Evolutionary conservation across 2,797 vertebrate genomes (phyloP).

Genomic region (Gymnothorax javanicus): DNA sequence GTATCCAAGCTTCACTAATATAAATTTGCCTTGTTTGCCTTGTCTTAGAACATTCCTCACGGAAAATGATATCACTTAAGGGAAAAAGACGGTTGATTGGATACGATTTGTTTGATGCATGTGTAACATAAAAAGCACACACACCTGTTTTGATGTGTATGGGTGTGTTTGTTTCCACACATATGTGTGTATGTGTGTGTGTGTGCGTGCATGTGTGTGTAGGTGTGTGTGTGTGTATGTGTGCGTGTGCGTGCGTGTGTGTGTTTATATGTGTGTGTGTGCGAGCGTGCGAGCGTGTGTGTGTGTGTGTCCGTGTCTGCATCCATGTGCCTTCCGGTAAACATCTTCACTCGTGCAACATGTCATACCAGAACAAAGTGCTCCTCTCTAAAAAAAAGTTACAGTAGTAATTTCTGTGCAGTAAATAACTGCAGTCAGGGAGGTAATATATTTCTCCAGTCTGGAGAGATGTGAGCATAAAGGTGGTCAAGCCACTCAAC

Average conservation of each 20-base stretch:
- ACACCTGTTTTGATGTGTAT: neutral
- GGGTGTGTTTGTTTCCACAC: neutral
- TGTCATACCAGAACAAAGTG: neutral
- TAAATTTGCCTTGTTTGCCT: neutral
- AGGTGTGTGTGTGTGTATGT: neutral
- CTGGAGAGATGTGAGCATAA: neutral
- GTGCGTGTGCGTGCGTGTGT: no score
- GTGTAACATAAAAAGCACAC: neutral
- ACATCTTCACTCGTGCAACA: neutral
- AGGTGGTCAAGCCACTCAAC: neutral
- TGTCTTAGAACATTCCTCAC: neutral
- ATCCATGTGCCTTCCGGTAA: no score
- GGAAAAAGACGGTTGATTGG: neutral
- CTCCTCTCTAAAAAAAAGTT: neutral
- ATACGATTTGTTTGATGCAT: neutral
- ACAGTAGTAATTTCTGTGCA: neutral
- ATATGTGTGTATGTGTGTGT: neutral
- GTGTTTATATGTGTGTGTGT: neutral
- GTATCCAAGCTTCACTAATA: neutral
- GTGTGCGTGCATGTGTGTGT: neutral
- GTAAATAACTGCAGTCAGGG: no score
- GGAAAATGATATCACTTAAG: neutral
- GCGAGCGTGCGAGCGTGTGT: slow-evolving; percentile 15
- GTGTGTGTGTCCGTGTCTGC: neutral
- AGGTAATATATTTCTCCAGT: neutral